Base-by-base conservation (phyloP, 2,797 vertebrate species). In the Gallinago solitaria region DNA sequence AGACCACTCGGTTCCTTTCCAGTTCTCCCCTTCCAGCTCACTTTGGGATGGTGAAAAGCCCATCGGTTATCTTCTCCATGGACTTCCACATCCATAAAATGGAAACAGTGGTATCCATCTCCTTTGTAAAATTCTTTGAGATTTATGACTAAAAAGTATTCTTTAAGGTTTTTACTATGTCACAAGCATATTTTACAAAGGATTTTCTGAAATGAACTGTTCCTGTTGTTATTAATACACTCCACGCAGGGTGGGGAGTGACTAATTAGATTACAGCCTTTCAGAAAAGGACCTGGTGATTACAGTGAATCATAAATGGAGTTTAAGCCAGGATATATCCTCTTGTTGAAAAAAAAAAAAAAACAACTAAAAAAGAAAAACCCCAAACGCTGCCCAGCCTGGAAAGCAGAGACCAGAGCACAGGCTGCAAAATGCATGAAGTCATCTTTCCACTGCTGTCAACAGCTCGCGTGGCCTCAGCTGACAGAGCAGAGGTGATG, bases 361-460 rank as follows among this genome's bases (percentile, higher is more conserved):
- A 45, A 16, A 4, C 16, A 41, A 13, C 47, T 48, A 15, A 48
- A 57, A 32, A 79, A 60, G 33, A 71, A 93, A 93, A 92, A 16
- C 14, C 11, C 33, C n/a, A 56, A 90, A 74, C 3, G 4, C 57
- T 4, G 19, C 71, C 88, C 81, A 89, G 81, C 56, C 88, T 92
- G 86, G 90, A 94, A 96, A 92, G 88, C 88, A 89, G 74, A 94
- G 80, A 67, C 5, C n/a, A n/a, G 43, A 95, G 86, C 63, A 67
- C 25, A 68, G 83, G 67, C 90, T 84, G 78, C 74, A 93, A 93
- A 77, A 90, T 0, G 5, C 70, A 83, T 92, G 75, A 97, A 97
- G 85, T 96, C 88, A 95, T 93, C 92, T 92, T 93, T 95, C 77
- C 88, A 89, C 63, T 89, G 83, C 78, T 96, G 86, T 95, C 92